Percentiles rank a stretch among this genome's conserved stretches.
These are phyloP conservation scores for Antheraea mylitta DNA, from an alignment of 1,140 invertebrate genomes.

Conservation along the genomic window DNA sequence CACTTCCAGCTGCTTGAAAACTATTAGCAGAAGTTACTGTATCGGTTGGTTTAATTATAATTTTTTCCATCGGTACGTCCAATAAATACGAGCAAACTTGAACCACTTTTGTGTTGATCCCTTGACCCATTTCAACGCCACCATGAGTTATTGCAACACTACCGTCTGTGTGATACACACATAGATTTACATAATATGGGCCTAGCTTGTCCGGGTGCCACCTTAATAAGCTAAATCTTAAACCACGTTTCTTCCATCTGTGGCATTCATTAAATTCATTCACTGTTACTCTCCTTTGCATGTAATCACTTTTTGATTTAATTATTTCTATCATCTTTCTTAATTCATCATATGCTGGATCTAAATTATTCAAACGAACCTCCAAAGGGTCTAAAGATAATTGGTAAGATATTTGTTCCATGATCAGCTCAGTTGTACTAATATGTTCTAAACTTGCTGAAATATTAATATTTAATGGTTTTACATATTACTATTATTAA, in stretches of 20 bases:
- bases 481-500: background rate
- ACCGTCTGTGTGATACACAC: slow-evolving; percentile 87
- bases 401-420: slow-evolving; percentile 88
- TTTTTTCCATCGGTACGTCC: slow-evolving; percentile 82
- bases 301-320: slow-evolving; percentile 5
- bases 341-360: slow-evolving; percentile 56
- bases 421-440: slow-evolving; percentile 86
- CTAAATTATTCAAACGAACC: slow-evolving; percentile 83
- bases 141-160: slow-evolving; percentile 86
- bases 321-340: slow-evolving; percentile 15
- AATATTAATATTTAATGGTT: slow-evolving; percentile 61
- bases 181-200: slow-evolving; percentile 81
- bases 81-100: slow-evolving; percentile 86
- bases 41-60: slow-evolving; percentile 47
- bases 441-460: slow-evolving; percentile 83
- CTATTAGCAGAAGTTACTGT: slow-evolving; percentile 12
- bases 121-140: slow-evolving; percentile 92
- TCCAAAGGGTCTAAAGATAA: slow-evolving; percentile 84
- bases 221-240: slow-evolving; percentile 82
- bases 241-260: slow-evolving; percentile 88
- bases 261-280: slow-evolving; percentile 83
- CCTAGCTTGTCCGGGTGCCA: slow-evolving; percentile 79
- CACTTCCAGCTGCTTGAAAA: slow-evolving; percentile 18
- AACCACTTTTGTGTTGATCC: slow-evolving; percentile 86
- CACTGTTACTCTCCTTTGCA: background rate